Conservation (phyloP, 2,797 vertebrate genomes). For the Xyrichtys novacula region DNA sequence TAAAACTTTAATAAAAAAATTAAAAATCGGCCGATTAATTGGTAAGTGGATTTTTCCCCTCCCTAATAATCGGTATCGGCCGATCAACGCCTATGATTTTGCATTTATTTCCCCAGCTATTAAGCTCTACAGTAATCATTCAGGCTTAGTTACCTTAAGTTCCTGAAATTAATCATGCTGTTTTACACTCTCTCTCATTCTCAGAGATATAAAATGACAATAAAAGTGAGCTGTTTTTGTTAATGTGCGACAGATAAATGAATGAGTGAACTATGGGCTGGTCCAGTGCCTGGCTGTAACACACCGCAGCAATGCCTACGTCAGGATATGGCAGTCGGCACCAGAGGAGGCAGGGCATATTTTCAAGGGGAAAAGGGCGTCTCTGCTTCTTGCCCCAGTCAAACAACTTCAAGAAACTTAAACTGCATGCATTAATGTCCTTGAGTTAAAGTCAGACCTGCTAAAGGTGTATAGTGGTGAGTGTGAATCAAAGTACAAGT, state of each 20-base stretch:
- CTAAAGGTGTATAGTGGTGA: too few relatives aligned
- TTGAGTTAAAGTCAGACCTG: rapidly evolving
- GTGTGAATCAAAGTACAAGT: neutral
- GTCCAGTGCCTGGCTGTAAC: constrained; percentile 28
- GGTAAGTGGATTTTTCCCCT: too few relatives aligned
- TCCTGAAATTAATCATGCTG: neutral
- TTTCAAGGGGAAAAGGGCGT: constrained; percentile 81
- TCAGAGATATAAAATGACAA: neutral
- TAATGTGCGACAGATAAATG: neutral
- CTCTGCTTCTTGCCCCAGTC: constrained; percentile 69
- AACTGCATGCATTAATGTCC: neutral
- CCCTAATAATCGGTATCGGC: too few relatives aligned
- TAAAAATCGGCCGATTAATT: too few relatives aligned
- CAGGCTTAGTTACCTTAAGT: neutral
- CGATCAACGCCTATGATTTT: too few relatives aligned
- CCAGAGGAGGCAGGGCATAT: constrained; percentile 79
- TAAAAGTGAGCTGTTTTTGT: too few relatives aligned
- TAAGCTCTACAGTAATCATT: too few relatives aligned
- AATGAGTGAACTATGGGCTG: neutral
- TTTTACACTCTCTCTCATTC: neutral
- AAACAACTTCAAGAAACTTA: constrained; percentile 55
- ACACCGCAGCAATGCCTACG: constrained; percentile 71
- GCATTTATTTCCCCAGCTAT: too few relatives aligned
- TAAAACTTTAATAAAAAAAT: too few relatives aligned
- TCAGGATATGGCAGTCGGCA: constrained; percentile 88